phyloP scores from a whole-genome alignment of 2,888 invertebrate species.

The Geotrupes spiniger region DNA sequence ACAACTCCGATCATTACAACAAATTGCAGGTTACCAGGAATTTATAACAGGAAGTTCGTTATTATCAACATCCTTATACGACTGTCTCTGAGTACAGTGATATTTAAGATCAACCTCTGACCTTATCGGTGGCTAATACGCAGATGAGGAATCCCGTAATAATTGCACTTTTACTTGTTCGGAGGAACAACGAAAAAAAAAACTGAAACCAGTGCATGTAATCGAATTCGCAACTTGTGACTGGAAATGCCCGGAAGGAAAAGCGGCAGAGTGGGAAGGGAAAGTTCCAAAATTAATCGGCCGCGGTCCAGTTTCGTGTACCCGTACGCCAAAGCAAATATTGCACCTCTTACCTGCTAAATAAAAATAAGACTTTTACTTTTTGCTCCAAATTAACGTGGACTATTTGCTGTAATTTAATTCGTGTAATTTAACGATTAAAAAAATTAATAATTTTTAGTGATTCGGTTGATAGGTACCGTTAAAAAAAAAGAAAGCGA shows the following conservation, averaged over 20 bases:
- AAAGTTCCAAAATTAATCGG: slow-evolving; percentile 22
- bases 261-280: slow-evolving; percentile 8
- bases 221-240: neutral
- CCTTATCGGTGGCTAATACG: slow-evolving; percentile 9
- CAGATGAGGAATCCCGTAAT: no score
- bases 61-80: slow-evolving; percentile 25
- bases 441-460: no score
- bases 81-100: slow-evolving; percentile 4
- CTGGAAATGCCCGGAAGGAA: neutral
- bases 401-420: no score
- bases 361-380: slow-evolving; percentile 2
- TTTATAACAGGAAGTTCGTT: slow-evolving; percentile 25
- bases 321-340: neutral
- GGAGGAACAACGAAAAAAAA: no score
- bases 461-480: no score
- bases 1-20: slow-evolving; percentile 6
- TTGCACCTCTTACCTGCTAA: no score
- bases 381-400: neutral
- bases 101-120: slow-evolving; percentile 20
- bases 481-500: no score
- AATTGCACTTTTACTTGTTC: no score
- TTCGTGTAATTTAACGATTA: no score
- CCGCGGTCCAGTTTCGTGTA: slow-evolving; percentile 16
- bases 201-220: neutral
- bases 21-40: slow-evolving; percentile 23